Evolutionary conservation across 2,797 vertebrate genomes (phyloP).

Genomic region (Halcyon chelicuti): DNA sequence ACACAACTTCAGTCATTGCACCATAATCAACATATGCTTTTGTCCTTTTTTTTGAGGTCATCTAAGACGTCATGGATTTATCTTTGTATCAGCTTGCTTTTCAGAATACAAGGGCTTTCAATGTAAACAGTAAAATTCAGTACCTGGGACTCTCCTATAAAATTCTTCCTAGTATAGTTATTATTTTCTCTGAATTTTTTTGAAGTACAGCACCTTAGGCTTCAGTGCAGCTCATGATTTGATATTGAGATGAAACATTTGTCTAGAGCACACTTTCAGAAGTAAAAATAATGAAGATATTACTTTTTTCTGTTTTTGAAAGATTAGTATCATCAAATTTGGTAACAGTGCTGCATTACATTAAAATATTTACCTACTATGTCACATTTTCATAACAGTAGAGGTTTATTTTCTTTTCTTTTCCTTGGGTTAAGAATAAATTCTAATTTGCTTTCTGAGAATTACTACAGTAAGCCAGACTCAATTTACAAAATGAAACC

Average conservation of each 20-base stretch:
- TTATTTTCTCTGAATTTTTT: background rate
- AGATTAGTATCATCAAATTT: background rate
- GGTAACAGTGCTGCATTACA: background rate
- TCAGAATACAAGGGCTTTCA: background rate
- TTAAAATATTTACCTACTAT: slow-evolving; percentile 41
- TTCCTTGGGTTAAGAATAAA: slow-evolving; percentile 31
- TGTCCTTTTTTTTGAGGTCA: rapidly evolving
- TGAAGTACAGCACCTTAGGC: background rate
- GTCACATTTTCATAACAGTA: background rate
- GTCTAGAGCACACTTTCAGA: background rate
- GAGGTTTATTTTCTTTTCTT: background rate
- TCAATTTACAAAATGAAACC: slow-evolving; percentile 55
- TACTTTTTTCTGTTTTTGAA: background rate
- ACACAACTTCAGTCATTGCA: background rate
- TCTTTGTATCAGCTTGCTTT: background rate
- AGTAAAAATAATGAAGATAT: background rate
- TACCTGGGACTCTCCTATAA: background rate
- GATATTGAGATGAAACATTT: background rate
- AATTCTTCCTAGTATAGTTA: background rate
- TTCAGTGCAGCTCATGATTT: background rate
- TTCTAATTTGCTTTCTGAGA: slow-evolving; percentile 39
- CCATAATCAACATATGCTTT: rapidly evolving
- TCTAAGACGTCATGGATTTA: background rate
- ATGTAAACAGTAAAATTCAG: background rate
- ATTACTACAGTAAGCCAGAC: slow-evolving; percentile 26